These are phyloP conservation scores for Monodelphis domestica DNA, from an alignment of 2,797 vertebrate genomes.

Conservation along the genomic window DNA sequence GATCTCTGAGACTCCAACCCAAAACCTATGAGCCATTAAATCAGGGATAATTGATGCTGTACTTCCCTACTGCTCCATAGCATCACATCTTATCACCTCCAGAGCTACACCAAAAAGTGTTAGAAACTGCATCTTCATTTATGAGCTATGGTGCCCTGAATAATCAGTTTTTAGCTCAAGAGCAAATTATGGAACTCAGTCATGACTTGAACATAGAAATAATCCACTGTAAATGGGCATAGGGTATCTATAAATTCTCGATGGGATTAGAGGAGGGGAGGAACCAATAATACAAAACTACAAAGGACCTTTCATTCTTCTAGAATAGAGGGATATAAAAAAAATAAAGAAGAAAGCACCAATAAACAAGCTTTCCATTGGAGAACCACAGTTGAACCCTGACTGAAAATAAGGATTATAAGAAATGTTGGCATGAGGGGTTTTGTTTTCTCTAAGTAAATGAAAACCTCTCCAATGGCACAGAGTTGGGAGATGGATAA, in stretches of 20 bases:
- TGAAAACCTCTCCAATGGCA: not conserved
- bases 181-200: not conserved
- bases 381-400: not conserved
- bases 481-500: not conserved
- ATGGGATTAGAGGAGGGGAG: not conserved
- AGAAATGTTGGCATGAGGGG: not conserved
- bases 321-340: not conserved
- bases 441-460: not conserved
- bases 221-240: not conserved
- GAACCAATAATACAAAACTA: not conserved
- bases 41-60: not conserved
- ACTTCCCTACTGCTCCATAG: not conserved
- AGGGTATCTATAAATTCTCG: not conserved
- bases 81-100: not conserved
- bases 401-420: not conserved
- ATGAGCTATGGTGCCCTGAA: not conserved
- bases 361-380: not conserved
- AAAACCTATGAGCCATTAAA: not conserved
- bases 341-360: not conserved
- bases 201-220: not conserved
- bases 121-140: not conserved
- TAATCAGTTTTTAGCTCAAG: not conserved
- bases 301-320: not conserved
- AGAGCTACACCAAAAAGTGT: not conserved
- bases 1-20: not conserved